Base-by-base conservation (phyloP, 35 echinoderm and acorn worm genomes). In the Heliocidaris erythrogramma region DNA sequence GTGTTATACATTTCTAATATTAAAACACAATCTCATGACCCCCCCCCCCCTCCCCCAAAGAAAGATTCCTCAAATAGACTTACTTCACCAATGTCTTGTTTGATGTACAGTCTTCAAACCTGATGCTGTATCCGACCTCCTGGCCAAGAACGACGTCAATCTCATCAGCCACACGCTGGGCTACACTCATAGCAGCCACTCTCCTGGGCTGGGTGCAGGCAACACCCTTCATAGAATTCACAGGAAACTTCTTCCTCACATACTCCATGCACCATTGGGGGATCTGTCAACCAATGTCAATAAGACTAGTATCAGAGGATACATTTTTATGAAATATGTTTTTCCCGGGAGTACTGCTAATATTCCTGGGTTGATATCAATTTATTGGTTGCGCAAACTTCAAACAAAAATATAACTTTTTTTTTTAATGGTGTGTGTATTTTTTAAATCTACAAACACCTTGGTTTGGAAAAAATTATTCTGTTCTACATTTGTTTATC, bases 261-360 rank as follows among this genome's bases (percentile, higher is more conserved):
- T 96, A 99, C 59, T 99, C 98, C 59, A 99, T 53, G 88, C 98
- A 99, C 98, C 98, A 99, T 85, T 99, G 98, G 9, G 98, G 98
- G 48, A 99, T 99, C 98, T 99, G 87, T 89, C 30, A 32, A 89
- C 30, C 31, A 78, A 78, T 69, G 17, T 18, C 5, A 88, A 48
- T 2, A 88, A 86, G 1, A 18, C 4, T 0, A 84, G n/a, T 84
- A 4, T 18, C 69, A 84, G 69, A 84, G 69, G 69, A 84, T 18
- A 84, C 14, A 84, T 42, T 42, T 42, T 42, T 42, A 42, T 42
- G 35, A 42, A 42, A 42, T 42, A 42, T 42, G 35, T 42, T 3
- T 42, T 42, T 42, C 35, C 35, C 35, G 3, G 35, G 35, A 42
- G 35, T 42, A 42, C 0, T 42, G 35, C 35, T 42, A 3, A 42